Conservation (phyloP, 2,888 invertebrate species). For the Aspidiotus destructor region DNA sequence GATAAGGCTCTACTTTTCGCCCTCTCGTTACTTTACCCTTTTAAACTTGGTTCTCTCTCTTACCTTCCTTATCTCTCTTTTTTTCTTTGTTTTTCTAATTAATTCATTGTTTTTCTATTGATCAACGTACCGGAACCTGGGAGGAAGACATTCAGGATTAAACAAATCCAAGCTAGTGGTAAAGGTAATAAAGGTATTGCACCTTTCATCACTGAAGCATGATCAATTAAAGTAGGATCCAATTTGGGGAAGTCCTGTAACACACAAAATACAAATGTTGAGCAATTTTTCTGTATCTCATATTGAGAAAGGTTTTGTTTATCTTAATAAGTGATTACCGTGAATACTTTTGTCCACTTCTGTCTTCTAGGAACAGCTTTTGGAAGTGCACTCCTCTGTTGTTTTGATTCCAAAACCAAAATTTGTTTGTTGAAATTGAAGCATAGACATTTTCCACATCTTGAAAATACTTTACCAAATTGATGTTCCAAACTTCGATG, state of each 20-base stretch:
- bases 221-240: conserved; percentile 67
- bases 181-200: conserved; percentile 86
- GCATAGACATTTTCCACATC: conserved; percentile 21
- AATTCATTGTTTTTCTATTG: no score
- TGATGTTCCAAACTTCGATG: neutral
- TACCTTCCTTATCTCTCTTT: no score
- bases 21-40: no score
- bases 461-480: neutral
- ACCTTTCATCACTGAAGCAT: conserved; percentile 72
- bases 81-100: no score
- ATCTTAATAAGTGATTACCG: conserved; percentile 5
- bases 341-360: conserved; percentile 22
- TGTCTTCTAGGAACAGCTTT: neutral
- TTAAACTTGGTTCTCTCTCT: no score
- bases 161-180: conserved; percentile 76
- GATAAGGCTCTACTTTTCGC: no score
- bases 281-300: neutral
- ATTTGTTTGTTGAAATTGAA: conserved; percentile 16
- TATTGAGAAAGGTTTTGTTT: neutral
- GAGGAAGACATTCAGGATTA: conserved; percentile 66
- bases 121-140: conserved; percentile 61
- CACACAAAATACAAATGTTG: neutral
- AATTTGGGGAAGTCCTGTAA: conserved; percentile 64
- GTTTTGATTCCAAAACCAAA: conserved; percentile 13
- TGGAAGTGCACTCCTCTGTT: conserved; percentile 18